These are phyloP conservation scores for Diplodus sargus DNA, from an alignment of 2,797 vertebrate genomes.

Conservation along the genomic window DNA sequence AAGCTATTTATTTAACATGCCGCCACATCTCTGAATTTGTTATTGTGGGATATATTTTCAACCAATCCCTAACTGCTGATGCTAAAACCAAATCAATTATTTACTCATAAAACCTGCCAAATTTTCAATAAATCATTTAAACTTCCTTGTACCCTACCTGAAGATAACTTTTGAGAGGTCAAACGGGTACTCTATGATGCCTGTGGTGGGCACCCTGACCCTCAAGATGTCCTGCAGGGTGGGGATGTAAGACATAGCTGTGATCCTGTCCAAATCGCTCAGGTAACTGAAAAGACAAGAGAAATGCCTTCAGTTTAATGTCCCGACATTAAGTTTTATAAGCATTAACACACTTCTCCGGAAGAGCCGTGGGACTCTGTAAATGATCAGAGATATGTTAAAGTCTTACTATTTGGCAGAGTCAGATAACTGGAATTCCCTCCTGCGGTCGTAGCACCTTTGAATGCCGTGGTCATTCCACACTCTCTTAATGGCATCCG, in stretches of 20 bases:
- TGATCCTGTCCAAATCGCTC: conserved; percentile 85
- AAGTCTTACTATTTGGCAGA: conserved; percentile 90
- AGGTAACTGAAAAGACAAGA: conserved; percentile 85
- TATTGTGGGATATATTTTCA: background rate
- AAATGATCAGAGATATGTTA: background rate
- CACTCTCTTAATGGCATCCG: conserved; percentile 86
- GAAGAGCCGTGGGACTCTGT: background rate
- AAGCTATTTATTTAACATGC: background rate
- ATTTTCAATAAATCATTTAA: too few species aligned
- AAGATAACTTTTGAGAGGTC: conserved; percentile 86
- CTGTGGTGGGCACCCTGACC: conserved; percentile 87
- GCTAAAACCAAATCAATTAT: background rate
- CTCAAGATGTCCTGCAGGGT: conserved; percentile 88
- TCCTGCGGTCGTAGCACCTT: conserved; percentile 86
- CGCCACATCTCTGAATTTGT: background rate
- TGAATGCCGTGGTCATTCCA: conserved; percentile 89
- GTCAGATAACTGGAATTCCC: conserved; percentile 91
- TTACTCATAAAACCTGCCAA: too few species aligned
- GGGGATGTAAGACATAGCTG: conserved; percentile 81
- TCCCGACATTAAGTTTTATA: background rate
- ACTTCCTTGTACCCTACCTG: conserved; percentile 76
- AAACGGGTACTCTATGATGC: conserved; percentile 91
- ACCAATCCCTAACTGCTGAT: too few species aligned
- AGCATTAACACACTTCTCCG: conserved; percentile 14
- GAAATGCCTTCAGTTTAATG: conserved; percentile 37